Base-by-base conservation (phyloP, 2,113 vertebrate species). In the Empidonax traillii region DNA sequence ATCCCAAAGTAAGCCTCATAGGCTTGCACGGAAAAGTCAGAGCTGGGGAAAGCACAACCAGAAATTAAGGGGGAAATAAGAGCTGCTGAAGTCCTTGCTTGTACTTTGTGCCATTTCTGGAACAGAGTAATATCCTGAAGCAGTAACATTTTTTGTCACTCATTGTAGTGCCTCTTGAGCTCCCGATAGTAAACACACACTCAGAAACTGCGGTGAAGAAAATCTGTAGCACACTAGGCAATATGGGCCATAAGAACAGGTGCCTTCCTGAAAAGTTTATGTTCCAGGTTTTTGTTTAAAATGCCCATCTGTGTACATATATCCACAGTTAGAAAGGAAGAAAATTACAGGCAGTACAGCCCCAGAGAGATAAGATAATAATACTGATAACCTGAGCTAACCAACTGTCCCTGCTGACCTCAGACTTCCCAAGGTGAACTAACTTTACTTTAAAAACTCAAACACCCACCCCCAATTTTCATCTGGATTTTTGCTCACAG, bases 381-480 rank as follows among this genome's bases (percentile, higher is more conserved):
- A 41, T n/a, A 47, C 2, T 30, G 87, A 96, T 94, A 92, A 91
- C 81, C 91, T 18, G 39, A 92, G 62, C 49, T 94, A 87, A 89
- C 93, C 93, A 94, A 85, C 56, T 76, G 77, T 82, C 91, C 89
- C 53, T 85, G 62, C 21, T 85, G 74, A 22, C 87, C 91, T 91
- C 44, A 92, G 61, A 31, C 37, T 91, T 56, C 49, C 44, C 69
- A 77, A 84, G 56, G 68, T 75, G 56, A 96, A 94, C 76, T 83
- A 89, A 87, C 85, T 94, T 94, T 8, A 56, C 18, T 46, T 87
- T 66, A 89, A 90, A 93, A 84, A 58, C 7, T 25, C 85, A 91
- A 94, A 85, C 43, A 74, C 14, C 9, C 44, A 46, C 19, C 47
- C 69, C 65, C 10, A 28, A 13, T 76, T 61, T 79, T 61, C 35